phyloP scores from a whole-genome alignment of 2,113 vertebrate genomes.

The Sinosuthora webbiana region DNA sequence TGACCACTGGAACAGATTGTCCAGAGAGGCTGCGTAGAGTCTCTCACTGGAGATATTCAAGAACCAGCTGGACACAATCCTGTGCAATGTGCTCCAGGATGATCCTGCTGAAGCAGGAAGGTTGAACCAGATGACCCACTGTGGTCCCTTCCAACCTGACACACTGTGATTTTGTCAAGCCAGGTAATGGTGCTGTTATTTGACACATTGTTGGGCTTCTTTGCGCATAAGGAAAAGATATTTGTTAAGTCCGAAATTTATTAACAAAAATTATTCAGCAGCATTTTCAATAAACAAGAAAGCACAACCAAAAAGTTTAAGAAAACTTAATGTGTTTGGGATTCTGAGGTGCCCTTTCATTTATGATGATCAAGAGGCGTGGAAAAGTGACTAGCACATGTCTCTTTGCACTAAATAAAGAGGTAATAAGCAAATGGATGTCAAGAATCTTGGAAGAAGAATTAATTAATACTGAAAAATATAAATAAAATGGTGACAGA shows the following conservation, averaged over 20 bases:
- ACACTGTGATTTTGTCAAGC: background rate
- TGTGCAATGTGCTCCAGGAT: too few relatives aligned
- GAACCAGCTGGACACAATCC: background rate
- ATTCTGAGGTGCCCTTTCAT: background rate
- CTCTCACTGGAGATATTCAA: background rate
- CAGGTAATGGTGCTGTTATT: background rate
- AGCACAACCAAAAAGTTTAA: background rate
- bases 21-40: background rate
- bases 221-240: background rate
- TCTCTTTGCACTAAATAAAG: background rate
- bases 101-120: background rate
- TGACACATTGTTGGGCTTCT: background rate
- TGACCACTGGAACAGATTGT: background rate
- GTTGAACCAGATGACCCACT: background rate
- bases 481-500: constrained; percentile 52
- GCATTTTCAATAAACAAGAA: background rate
- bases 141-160: background rate
- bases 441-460: background rate
- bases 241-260: background rate
- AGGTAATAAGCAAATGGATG: background rate
- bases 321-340: background rate
- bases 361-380: background rate
- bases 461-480: constrained; percentile 36
- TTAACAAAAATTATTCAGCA: background rate
- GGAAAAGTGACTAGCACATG: background rate